A percentile compares a stretch with the other conserved stretches of the same genome.
Conservation (phyloP, 2,888 invertebrate genomes). For the Apamea anceps region DNA sequence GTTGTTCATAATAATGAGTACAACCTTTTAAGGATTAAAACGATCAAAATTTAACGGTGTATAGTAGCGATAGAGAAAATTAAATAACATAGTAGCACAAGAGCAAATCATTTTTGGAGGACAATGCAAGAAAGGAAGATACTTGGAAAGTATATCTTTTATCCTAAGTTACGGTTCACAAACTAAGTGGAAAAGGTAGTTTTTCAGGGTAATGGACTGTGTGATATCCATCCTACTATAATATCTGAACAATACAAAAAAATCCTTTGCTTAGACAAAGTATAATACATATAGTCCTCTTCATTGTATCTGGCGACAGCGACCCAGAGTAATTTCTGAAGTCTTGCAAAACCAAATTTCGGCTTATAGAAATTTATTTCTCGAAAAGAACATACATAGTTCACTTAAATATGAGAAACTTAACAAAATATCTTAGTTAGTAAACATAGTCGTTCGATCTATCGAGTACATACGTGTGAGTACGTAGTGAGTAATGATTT, state of each 20-base stretch:
- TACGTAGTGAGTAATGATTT: too few relatives aligned
- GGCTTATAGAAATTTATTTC: too few relatives aligned
- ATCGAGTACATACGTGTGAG: too few relatives aligned
- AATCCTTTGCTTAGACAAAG: neutral
- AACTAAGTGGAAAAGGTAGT: slow-evolving; percentile 43
- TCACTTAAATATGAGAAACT: too few relatives aligned
- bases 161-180: slow-evolving; percentile 40
- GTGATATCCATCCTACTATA: slow-evolving; percentile 12
- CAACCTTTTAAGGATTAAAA: too few relatives aligned
- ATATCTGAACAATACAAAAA: slow-evolving; percentile 1
- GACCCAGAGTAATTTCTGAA: neutral
- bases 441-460: too few relatives aligned
- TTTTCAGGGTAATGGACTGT: slow-evolving; percentile 21
- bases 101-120: slow-evolving; percentile 4
- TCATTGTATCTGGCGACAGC: neutral
- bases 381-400: too few relatives aligned
- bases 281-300: neutral
- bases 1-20: too few relatives aligned
- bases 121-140: slow-evolving; percentile 15
- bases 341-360: neutral
- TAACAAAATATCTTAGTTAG: too few relatives aligned
- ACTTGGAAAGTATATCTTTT: slow-evolving; percentile 14
- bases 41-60: too few relatives aligned
- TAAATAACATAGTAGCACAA: neutral
- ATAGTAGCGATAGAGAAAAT: neutral